Percentiles rank a stretch among this genome's conserved stretches.
Conservation (phyloP, 2,797 vertebrate species). For the Cyprinella venusta region DNA sequence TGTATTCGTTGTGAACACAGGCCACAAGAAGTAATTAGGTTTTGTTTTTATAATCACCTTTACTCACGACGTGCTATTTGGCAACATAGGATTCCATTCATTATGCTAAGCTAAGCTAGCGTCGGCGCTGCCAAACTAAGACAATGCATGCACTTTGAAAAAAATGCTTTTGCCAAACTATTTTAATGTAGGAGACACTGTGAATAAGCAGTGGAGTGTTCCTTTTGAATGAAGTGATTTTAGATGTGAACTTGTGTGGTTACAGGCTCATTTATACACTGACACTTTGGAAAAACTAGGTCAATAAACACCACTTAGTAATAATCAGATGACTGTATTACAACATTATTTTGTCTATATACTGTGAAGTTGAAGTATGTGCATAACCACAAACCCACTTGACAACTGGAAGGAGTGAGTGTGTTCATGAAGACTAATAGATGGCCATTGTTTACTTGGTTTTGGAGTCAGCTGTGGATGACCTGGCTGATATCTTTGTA, state of each 20-base stretch:
- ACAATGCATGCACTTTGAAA: too few species aligned
- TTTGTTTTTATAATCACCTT: too few species aligned
- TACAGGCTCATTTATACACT: too few species aligned
- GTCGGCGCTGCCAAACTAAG: too few species aligned
- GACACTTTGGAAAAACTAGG: background rate
- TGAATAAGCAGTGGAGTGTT: too few species aligned
- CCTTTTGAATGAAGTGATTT: background rate
- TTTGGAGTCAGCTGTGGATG: slow-evolving; percentile 70
- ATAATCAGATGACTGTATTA: background rate
- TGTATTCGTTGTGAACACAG: too few species aligned
- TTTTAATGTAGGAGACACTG: too few species aligned
- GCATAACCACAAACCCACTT: slow-evolving; percentile 4
- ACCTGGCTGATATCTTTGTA: slow-evolving; percentile 68
- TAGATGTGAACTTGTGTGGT: background rate
- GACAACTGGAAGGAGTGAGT: slow-evolving; percentile 42
- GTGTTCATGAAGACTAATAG: slow-evolving; percentile 53
- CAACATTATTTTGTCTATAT: background rate
- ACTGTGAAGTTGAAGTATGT: background rate
- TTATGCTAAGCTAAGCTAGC: too few species aligned
- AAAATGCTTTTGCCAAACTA: too few species aligned
- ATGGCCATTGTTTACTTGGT: slow-evolving; percentile 67
- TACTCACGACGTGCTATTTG: too few species aligned
- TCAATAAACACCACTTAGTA: background rate
- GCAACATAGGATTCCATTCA: too few species aligned
- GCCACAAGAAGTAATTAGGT: too few species aligned